A percentile compares a stretch with the other conserved stretches of the same genome.
These are phyloP conservation scores for Corticium candelabrum DNA, from an alignment of 37 sponge, comb jelly and placozoan genomes.

Conservation along the genomic window DNA sequence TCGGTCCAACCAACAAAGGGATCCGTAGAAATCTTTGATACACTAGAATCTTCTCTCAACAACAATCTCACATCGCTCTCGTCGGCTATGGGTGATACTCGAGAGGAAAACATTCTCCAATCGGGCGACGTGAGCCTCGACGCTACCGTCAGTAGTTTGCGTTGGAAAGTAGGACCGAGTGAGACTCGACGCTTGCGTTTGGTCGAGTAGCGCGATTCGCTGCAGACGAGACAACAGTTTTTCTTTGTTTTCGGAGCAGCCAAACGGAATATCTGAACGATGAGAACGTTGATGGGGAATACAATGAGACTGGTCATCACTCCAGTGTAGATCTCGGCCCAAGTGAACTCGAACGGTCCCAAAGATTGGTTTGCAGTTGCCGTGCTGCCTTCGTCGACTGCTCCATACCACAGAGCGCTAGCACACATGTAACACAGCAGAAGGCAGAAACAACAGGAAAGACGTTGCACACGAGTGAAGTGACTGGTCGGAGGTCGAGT, in stretches of 20 bases:
- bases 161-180: background rate
- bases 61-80: no score
- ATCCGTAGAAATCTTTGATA: no score
- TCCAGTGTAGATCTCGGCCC: conserved; percentile 1
- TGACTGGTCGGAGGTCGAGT: background rate
- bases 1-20: no score
- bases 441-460: background rate
- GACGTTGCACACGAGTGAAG: background rate
- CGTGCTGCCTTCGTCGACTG: background rate
- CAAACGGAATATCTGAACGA: background rate
- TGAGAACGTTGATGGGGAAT: background rate
- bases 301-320: background rate
- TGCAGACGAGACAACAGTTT: no score
- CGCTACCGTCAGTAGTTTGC: background rate
- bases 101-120: background rate
- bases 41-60: no score
- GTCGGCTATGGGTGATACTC: no score
- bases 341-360: background rate
- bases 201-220: background rate
- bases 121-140: background rate
- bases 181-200: background rate
- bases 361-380: background rate
- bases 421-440: background rate
- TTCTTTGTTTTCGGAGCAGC: no score
- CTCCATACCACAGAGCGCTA: background rate